Percentiles rank a stretch among this genome's conserved stretches.
Conservation (phyloP, 1,140 invertebrate genomes). For the Ostrea denselamellosa region DNA sequence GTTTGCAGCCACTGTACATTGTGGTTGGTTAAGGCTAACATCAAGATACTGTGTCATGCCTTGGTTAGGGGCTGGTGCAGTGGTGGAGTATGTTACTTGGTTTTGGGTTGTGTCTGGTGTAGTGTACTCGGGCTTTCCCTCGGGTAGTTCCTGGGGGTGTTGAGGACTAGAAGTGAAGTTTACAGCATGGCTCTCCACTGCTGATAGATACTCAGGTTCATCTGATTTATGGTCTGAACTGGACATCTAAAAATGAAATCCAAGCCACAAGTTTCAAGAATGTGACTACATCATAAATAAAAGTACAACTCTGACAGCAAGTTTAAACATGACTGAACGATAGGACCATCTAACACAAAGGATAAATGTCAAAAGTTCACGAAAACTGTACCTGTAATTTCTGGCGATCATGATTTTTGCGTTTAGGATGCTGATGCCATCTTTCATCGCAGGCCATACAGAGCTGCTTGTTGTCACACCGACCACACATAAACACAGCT, state of each 20-base stretch:
- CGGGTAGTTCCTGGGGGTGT: background rate
- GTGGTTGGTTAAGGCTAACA: background rate
- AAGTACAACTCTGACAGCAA: too few species aligned
- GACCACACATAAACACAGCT: constrained; percentile 45
- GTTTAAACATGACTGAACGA: background rate
- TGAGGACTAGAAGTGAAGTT: background rate
- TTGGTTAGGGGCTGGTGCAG: background rate
- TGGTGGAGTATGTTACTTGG: background rate
- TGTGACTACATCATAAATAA: background rate
- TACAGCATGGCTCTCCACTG: background rate
- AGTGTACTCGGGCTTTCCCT: background rate
- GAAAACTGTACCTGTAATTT: constrained; percentile 25
- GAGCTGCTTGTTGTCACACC: constrained; percentile 56
- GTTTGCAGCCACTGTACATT: background rate
- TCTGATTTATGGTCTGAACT: background rate
- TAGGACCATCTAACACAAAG: background rate
- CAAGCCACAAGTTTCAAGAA: background rate
- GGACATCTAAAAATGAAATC: constrained; percentile 1
- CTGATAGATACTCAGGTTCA: constrained; percentile 9
- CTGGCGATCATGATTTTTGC: constrained; percentile 51
- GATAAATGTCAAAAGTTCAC: background rate
- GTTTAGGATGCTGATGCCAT: constrained; percentile 58
- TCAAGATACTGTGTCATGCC: background rate
- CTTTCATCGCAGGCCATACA: constrained; percentile 52
- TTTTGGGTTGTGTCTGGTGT: background rate